These are phyloP conservation scores for Chelon labrosus DNA, from an alignment of 2,797 vertebrate species.

Conservation along the genomic window DNA sequence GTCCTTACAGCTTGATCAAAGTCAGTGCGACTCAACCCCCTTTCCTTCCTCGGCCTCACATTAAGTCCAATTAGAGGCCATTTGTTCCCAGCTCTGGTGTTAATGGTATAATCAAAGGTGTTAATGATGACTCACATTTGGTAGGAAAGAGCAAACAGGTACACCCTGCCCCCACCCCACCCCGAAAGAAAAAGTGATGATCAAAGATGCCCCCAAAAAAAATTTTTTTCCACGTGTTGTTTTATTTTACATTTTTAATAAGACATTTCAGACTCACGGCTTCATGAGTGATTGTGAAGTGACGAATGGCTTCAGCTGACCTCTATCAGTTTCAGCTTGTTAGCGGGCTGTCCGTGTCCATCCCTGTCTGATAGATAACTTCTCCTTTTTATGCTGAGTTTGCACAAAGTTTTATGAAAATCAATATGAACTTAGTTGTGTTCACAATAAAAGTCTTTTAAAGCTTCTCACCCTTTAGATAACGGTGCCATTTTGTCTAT, in stretches of 20 bases:
- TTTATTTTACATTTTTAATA: too few relatives aligned
- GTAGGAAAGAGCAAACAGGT: slow-evolving; percentile 67
- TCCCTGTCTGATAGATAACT: slow-evolving; percentile 6
- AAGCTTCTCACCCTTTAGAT: too few relatives aligned
- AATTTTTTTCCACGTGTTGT: too few relatives aligned
- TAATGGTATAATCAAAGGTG: slow-evolving; percentile 70
- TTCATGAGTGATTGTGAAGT: slow-evolving; percentile 17
- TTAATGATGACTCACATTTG: slow-evolving; percentile 82
- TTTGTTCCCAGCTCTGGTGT: slow-evolving; percentile 78
- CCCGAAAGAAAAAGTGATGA: not conserved
- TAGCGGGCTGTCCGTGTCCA: slow-evolving; percentile 15
- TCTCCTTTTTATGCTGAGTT: not conserved
- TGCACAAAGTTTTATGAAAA: slow-evolving; percentile 4
- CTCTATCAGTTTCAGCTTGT: slow-evolving; percentile 48
- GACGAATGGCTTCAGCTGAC: slow-evolving; percentile 50
- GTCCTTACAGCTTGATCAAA: slow-evolving; percentile 19
- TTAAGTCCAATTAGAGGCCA: slow-evolving; percentile 73
- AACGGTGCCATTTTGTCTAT: not conserved
- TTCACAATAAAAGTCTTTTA: not conserved
- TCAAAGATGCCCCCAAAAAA: not conserved
- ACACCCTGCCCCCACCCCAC: slow-evolving; percentile 6
- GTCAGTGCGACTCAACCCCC: not conserved
- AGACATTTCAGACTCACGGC: not conserved
- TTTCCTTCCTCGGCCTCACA: slow-evolving; percentile 20
- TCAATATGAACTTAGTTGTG: not conserved